phyloP scores from a whole-genome alignment of 2,113 vertebrate genomes.

The Bubo scandiacus region DNA sequence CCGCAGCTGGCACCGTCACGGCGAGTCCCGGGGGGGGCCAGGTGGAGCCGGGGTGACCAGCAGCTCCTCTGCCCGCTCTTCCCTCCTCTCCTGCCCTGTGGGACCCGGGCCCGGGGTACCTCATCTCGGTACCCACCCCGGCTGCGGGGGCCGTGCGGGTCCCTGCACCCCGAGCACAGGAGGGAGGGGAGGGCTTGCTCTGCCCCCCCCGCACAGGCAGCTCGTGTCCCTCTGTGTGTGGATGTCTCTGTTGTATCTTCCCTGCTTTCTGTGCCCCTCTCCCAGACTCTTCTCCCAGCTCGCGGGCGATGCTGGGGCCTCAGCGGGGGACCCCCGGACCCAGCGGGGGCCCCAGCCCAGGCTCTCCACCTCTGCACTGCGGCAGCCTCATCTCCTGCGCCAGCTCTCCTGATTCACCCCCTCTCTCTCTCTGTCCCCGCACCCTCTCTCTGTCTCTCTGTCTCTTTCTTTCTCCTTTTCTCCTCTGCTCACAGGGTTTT shows the following conservation, averaged over 20 bases:
- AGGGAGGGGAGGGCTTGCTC: neutral
- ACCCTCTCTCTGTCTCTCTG: slow-evolving; percentile 43
- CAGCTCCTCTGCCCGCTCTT: slow-evolving; percentile 57
- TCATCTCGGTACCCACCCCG: fast-evolving
- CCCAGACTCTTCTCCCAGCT: slow-evolving; percentile 14
- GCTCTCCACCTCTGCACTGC: slow-evolving; percentile 17
- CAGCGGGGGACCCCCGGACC: neutral
- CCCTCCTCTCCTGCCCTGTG: neutral
- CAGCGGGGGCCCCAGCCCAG: neutral
- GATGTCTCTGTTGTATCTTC: slow-evolving; percentile 41
- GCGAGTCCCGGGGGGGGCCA: neutral
- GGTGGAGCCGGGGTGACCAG: slow-evolving; percentile 15
- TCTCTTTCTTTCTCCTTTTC: slow-evolving; percentile 72
- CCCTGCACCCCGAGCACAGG: fast-evolving
- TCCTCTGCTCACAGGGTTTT: slow-evolving; percentile 80
- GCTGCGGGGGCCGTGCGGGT: fast-evolving
- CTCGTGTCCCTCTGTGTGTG: slow-evolving; percentile 5
- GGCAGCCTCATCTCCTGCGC: slow-evolving; percentile 40
- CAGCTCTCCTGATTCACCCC: slow-evolving; percentile 60
- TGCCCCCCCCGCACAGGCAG: neutral
- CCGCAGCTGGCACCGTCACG: neutral
- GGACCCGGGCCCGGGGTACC: neutral
- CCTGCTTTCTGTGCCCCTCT: slow-evolving; percentile 53
- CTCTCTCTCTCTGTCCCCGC: slow-evolving; percentile 24
- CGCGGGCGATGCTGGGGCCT: neutral